Conservation (phyloP, 1,140 invertebrate genomes). For the Drosophila obscura region DNA sequence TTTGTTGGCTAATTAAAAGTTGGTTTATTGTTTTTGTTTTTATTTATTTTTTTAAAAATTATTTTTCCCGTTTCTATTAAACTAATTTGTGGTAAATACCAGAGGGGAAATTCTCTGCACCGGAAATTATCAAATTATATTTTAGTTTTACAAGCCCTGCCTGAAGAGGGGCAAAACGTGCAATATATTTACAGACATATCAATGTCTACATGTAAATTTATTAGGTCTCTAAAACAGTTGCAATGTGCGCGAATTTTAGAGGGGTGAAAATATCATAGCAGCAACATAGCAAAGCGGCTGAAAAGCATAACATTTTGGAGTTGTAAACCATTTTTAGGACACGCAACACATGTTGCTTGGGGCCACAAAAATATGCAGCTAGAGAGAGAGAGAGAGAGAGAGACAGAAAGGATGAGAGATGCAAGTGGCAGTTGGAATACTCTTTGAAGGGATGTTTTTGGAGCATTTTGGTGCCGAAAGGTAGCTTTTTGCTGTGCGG, state of each 20-base stretch:
- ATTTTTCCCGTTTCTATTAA: slow-evolving; percentile 9
- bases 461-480: no score
- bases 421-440: slow-evolving; percentile 4
- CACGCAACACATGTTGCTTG: slow-evolving; percentile 41
- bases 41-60: neutral
- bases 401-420: no score
- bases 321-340: slow-evolving; percentile 42
- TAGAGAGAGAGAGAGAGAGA: no score
- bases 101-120: neutral
- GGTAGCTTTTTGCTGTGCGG: no score
- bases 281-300: neutral
- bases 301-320: slow-evolving; percentile 16
- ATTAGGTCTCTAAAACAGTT: slow-evolving; percentile 57
- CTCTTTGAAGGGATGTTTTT: neutral
- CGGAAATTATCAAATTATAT: slow-evolving; percentile 20
- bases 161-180: neutral
- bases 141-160: neutral
- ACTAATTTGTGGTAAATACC: slow-evolving; percentile 20
- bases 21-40: slow-evolving; percentile 3
- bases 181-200: slow-evolving; percentile 67
- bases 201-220: slow-evolving; percentile 68
- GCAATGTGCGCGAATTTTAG: slow-evolving; percentile 30
- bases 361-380: neutral
- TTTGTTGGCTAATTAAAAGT: slow-evolving; percentile 53
- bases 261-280: no score